Percentiles rank a stretch among this genome's conserved stretches.
These are phyloP conservation scores for Bufotes viridis DNA, from an alignment of 2,797 vertebrate species.

Conservation along the genomic window DNA sequence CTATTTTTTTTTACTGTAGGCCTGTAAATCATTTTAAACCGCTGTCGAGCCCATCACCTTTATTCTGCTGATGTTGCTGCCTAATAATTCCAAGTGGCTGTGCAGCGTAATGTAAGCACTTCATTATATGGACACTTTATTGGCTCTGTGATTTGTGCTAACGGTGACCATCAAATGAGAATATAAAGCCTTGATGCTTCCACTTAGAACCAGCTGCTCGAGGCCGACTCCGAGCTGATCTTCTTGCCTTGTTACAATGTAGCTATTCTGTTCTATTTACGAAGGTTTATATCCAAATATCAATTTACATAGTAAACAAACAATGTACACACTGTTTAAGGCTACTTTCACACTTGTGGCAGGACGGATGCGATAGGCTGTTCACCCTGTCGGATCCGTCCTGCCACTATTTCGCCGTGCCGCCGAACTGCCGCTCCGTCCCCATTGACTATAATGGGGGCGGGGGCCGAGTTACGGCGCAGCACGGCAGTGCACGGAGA, in stretches of 20 bases:
- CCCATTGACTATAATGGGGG: too few species aligned
- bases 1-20: neutral
- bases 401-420: too few species aligned
- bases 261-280: neutral
- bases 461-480: too few species aligned
- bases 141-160: constrained; percentile 28
- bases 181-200: constrained; percentile 21
- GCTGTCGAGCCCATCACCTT: constrained; percentile 36
- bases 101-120: constrained; percentile 37
- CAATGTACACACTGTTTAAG: too few species aligned
- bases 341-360: too few species aligned
- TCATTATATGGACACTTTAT: constrained; percentile 47
- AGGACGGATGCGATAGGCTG: too few species aligned
- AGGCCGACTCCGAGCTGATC: neutral
- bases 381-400: too few species aligned
- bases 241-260: neutral
- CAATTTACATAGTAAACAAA: neutral
- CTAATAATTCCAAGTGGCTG: constrained; percentile 41
- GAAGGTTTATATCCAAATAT: neutral
- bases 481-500: too few species aligned
- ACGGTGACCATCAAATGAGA: constrained; percentile 34
- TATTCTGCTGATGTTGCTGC: constrained; percentile 35
- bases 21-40: constrained; percentile 33
- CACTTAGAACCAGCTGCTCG: neutral
- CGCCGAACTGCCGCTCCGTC: too few species aligned